Percentiles rank a stretch among this genome's conserved stretches.
Conservation (phyloP, 64 coral and sea anemone genomes). For the Actinia equina region DNA sequence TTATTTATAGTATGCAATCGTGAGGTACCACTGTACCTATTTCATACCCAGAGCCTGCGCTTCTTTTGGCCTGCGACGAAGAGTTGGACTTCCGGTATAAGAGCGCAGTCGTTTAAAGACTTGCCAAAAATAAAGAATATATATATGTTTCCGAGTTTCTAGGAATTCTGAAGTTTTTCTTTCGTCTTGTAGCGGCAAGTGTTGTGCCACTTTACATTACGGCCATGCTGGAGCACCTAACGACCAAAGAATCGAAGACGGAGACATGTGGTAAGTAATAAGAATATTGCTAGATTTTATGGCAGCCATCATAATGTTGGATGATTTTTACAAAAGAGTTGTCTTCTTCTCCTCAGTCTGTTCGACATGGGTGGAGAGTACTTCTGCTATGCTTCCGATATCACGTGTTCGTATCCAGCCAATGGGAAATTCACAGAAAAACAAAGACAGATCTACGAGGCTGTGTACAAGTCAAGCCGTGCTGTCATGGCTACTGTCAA, state of each 20-base stretch:
- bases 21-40: too few species aligned
- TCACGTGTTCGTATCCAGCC: conserved; percentile 98
- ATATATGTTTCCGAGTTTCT: too few species aligned
- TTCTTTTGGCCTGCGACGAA: too few species aligned
- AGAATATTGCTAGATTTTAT: too few species aligned
- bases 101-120: too few species aligned
- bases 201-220: conserved; percentile 87
- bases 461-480: conserved; percentile 71
- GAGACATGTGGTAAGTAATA: conserved; percentile 85
- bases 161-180: not conserved
- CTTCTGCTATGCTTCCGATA: conserved; percentile 89
- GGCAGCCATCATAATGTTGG: too few species aligned
- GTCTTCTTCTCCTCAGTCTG: conserved; percentile 52
- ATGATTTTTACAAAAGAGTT: too few species aligned
- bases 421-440: conserved; percentile 96
- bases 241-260: conserved; percentile 71
- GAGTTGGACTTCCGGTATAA: too few species aligned
- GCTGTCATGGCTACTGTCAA: conserved; percentile 90
- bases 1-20: too few species aligned
- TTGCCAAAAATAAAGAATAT: too few species aligned
- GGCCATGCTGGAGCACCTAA: conserved; percentile 95
- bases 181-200: conserved; percentile 53
- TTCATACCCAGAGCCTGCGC: too few species aligned
- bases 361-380: conserved; percentile 99
- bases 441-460: conserved; percentile 87